Conservation (phyloP, 2,888 invertebrate genomes). For the Lochmaea capreae region DNA sequence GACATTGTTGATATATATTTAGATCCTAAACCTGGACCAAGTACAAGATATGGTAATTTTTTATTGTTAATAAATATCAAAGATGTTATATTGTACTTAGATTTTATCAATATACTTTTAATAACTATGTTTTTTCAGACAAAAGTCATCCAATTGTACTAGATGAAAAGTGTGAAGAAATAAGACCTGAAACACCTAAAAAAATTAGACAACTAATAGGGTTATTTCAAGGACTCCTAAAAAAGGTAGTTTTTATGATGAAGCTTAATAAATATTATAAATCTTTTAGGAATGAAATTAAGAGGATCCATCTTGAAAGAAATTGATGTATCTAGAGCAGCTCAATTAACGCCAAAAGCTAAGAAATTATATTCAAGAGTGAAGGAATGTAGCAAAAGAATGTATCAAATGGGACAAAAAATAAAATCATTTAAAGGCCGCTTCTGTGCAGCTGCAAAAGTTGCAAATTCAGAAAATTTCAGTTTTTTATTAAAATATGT, state of each 20-base stretch:
- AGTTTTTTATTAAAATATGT: too few relatives aligned
- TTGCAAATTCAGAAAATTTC: too few relatives aligned
- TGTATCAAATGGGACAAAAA: slow-evolving; percentile 2
- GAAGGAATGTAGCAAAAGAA: background rate
- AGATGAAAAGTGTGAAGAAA: background rate
- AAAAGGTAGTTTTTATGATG: too few relatives aligned
- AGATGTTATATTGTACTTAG: too few relatives aligned
- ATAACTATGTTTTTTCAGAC: background rate
- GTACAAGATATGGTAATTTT: too few relatives aligned
- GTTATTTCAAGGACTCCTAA: background rate
- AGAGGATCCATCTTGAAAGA: background rate
- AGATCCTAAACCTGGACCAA: too few relatives aligned
- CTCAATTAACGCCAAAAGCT: slow-evolving; percentile 1
- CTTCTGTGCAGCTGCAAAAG: too few relatives aligned
- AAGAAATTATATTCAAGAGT: background rate
- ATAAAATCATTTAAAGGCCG: background rate
- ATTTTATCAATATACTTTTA: too few relatives aligned
- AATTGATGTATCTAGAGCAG: background rate
- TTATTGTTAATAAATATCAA: too few relatives aligned
- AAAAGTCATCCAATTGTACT: background rate
- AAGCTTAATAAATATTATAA: too few relatives aligned
- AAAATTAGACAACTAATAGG: background rate
- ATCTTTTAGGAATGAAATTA: too few relatives aligned
- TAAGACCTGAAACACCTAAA: slow-evolving; percentile 2
- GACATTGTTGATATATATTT: too few relatives aligned